Conservation (phyloP, 2,797 vertebrate species). For the Passerculus sandwichensis region DNA sequence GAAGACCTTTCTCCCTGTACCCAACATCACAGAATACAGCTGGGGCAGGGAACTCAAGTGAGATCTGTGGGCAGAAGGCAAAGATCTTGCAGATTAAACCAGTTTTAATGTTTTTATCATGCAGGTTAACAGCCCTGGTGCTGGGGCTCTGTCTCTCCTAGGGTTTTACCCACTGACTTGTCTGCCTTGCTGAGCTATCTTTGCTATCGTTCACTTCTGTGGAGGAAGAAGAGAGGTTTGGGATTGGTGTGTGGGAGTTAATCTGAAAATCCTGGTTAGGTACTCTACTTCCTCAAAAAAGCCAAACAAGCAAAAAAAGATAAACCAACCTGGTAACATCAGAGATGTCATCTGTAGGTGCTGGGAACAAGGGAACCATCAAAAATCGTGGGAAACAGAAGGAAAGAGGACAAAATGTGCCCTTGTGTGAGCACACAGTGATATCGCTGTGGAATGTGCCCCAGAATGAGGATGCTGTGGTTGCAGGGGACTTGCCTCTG, state of each 20-base stretch:
- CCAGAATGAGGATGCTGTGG: background rate
- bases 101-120: background rate
- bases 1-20: background rate
- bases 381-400: background rate
- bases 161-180: background rate
- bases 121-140: background rate
- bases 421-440: background rate
- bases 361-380: background rate
- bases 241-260: background rate
- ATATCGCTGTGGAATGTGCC: background rate
- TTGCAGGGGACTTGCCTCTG: background rate
- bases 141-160: background rate
- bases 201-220: background rate
- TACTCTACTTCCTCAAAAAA: background rate
- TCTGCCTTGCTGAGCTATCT: background rate
- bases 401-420: background rate
- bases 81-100: background rate
- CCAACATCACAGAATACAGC: background rate
- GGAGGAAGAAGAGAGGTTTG: background rate
- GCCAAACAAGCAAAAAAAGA: background rate
- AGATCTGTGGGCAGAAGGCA: background rate
- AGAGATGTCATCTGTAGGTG: background rate
- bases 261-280: background rate
- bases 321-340: background rate
- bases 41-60: background rate